phyloP scores from a whole-genome alignment of 2,888 invertebrate genomes.

The Aspidiotus rigidus region DNA sequence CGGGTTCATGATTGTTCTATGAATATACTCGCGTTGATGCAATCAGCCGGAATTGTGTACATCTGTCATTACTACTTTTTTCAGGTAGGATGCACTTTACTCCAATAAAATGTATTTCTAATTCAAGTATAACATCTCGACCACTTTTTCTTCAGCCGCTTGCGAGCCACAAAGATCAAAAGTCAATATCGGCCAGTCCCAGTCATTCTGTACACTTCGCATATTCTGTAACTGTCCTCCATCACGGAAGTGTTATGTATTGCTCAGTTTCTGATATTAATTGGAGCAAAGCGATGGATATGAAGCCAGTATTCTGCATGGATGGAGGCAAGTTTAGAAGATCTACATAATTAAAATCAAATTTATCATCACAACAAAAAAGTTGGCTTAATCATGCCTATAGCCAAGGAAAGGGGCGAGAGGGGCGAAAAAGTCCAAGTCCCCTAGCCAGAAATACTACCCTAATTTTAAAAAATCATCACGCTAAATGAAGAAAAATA shows the following conservation, averaged over 20 bases:
- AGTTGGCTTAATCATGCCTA: too few species aligned
- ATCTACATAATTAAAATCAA: too few species aligned
- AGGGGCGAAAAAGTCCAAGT: too few species aligned
- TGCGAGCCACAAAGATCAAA: background rate
- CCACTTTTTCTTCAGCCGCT: conserved; percentile 6
- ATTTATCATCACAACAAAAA: too few species aligned
- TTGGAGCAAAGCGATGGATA: conserved; percentile 64
- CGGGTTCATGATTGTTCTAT: conserved; percentile 72
- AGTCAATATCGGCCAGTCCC: background rate
- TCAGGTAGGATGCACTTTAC: conserved; percentile 44
- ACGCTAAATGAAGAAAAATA: too few species aligned
- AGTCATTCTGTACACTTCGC: conserved; percentile 60
- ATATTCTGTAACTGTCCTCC: conserved; percentile 71
- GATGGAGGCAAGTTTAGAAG: conserved; percentile 49
- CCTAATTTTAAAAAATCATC: too few species aligned
- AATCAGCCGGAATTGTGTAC: conserved; percentile 58
- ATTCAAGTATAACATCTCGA: background rate
- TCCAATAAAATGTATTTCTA: conserved; percentile 18
- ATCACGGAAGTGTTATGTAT: conserved; percentile 74
- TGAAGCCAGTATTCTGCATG: conserved; percentile 67
- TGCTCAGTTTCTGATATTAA: conserved; percentile 71
- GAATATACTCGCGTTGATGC: conserved; percentile 67
- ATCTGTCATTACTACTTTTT: conserved; percentile 65
- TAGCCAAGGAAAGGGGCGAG: too few species aligned
- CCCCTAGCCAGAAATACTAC: too few species aligned